Conservation (phyloP, 2,113 vertebrate species). For the Kobus ellipsiprymnus region DNA sequence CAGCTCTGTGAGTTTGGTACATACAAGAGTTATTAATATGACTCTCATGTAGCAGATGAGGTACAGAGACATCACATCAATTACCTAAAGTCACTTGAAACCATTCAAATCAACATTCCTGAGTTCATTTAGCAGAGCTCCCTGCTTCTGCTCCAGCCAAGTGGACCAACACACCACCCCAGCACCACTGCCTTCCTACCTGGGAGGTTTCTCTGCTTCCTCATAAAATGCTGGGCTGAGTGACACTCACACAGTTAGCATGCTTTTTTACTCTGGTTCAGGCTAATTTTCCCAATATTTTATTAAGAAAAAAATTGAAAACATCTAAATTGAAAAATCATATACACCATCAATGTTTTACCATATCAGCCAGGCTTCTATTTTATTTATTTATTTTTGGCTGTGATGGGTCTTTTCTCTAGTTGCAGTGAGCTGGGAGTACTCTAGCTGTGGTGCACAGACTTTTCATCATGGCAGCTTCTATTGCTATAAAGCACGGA, state of each 20-base stretch:
- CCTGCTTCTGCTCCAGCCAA: background rate
- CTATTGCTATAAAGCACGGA: background rate
- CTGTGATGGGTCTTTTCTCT: background rate
- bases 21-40: background rate
- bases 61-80: background rate
- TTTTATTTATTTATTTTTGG: background rate
- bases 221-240: background rate
- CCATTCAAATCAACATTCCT: background rate
- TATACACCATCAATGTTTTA: background rate
- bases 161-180: background rate
- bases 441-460: background rate
- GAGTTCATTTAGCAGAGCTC: background rate
- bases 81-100: background rate
- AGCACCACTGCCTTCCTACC: background rate
- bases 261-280: background rate
- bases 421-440: background rate
- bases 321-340: background rate
- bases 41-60: background rate
- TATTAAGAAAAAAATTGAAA: background rate
- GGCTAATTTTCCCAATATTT: background rate
- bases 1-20: background rate
- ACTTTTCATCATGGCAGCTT: background rate
- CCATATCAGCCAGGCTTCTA: background rate
- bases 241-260: background rate
- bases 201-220: background rate